Conservation (phyloP, 2,113 vertebrate genomes). For the Ursus arctos region DNA sequence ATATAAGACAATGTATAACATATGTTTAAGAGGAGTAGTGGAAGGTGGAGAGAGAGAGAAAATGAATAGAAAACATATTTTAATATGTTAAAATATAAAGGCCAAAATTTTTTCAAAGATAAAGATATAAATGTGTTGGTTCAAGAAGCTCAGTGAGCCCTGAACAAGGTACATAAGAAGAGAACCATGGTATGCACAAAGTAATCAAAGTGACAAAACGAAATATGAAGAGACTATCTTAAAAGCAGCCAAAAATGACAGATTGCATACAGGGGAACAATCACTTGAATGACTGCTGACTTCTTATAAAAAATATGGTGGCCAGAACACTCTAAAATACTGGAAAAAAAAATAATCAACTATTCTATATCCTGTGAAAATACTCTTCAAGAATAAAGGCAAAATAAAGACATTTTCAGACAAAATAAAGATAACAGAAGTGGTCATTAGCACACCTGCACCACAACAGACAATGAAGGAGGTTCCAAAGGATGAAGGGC, state of each 20-base stretch:
- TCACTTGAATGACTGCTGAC: neutral
- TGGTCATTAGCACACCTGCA: neutral
- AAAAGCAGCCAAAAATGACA: neutral
- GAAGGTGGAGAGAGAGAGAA: neutral
- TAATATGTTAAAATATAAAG: neutral
- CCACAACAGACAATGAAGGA: neutral
- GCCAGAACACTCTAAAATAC: neutral
- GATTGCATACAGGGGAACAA: neutral
- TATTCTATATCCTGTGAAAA: neutral
- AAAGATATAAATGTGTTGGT: neutral
- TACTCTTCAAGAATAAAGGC: neutral
- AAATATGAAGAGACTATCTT: neutral
- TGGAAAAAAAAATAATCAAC: neutral
- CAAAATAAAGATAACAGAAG: neutral
- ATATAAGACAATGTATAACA: neutral
- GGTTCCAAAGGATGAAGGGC: neutral
- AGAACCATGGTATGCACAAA: neutral
- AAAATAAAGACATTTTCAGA: neutral
- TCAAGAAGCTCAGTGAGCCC: neutral
- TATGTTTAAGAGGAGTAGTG: neutral
- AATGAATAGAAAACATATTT: neutral
- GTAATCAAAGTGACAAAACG: neutral
- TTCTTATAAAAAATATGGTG: neutral
- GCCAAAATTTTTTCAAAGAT: neutral
- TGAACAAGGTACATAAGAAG: neutral